These are phyloP conservation scores for Dolichoris vasculosae DNA, from an alignment of 1,140 invertebrate genomes.

Conservation along the genomic window DNA sequence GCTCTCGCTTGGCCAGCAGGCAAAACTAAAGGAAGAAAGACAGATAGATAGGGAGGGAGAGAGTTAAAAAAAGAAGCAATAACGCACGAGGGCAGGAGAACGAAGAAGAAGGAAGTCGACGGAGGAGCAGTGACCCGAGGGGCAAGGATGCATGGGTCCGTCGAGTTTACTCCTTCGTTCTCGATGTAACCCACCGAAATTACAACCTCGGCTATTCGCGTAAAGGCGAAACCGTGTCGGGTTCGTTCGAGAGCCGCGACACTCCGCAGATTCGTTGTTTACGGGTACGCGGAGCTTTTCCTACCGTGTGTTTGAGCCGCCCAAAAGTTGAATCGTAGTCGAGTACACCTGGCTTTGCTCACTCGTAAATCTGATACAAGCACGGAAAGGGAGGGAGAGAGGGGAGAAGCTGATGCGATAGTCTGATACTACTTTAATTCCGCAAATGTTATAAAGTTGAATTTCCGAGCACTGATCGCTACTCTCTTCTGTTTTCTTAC, in stretches of 20 bases:
- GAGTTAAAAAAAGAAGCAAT: neutral
- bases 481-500: neutral
- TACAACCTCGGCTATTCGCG: constrained; percentile 52
- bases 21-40: neutral
- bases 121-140: constrained; percentile 60
- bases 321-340: neutral
- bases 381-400: neutral
- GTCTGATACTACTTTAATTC: neutral
- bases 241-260: neutral
- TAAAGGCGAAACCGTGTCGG: neutral
- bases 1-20: neutral
- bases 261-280: too few species aligned
- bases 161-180: constrained; percentile 56
- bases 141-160: constrained; percentile 69
- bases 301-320: neutral
- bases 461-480: neutral
- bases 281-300: too few species aligned
- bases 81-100: constrained; percentile 45
- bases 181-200: constrained; percentile 72
- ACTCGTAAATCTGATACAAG: neutral
- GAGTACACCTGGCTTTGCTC: neutral
- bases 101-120: constrained; percentile 55
- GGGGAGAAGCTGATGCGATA: too few species aligned
- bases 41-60: neutral
- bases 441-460: neutral